phyloP scores from a whole-genome alignment of 2,797 vertebrate genomes.

The Netta rufina region DNA sequence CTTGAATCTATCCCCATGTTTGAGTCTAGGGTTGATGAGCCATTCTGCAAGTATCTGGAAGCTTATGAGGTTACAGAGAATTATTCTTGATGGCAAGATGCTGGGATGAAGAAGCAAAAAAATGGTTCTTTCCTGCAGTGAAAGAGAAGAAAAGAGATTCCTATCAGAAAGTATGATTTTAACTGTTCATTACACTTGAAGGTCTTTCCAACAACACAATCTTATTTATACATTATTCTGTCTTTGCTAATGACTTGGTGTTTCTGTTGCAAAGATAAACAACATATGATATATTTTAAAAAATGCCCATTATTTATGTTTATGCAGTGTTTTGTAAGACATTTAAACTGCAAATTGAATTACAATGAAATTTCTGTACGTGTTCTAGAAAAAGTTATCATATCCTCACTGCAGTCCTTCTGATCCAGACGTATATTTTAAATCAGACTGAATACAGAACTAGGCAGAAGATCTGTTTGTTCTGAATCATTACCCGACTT shows the following conservation, averaged over 20 bases:
- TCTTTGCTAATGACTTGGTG: neutral
- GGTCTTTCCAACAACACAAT: neutral
- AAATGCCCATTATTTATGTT: neutral
- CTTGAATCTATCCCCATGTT: neutral
- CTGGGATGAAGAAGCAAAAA: neutral
- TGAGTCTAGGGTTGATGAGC: neutral
- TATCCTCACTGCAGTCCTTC: neutral
- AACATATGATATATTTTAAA: neutral
- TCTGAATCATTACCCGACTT: neutral
- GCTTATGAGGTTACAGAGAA: neutral
- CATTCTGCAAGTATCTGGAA: neutral
- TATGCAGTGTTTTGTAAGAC: neutral
- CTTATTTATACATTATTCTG: neutral
- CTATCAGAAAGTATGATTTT: neutral
- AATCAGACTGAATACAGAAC: neutral
- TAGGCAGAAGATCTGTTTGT: neutral
- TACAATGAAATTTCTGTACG: neutral
- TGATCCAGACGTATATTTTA: neutral
- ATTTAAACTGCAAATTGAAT: conserved; percentile 4
- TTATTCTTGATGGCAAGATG: neutral
- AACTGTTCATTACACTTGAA: neutral
- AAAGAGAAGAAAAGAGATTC: neutral
- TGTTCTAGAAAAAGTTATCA: neutral
- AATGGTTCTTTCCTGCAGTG: neutral
- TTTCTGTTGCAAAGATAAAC: neutral